Evolutionary conservation across 2,797 vertebrate species (phyloP).

Genomic region (Spizella passerina): DNA sequence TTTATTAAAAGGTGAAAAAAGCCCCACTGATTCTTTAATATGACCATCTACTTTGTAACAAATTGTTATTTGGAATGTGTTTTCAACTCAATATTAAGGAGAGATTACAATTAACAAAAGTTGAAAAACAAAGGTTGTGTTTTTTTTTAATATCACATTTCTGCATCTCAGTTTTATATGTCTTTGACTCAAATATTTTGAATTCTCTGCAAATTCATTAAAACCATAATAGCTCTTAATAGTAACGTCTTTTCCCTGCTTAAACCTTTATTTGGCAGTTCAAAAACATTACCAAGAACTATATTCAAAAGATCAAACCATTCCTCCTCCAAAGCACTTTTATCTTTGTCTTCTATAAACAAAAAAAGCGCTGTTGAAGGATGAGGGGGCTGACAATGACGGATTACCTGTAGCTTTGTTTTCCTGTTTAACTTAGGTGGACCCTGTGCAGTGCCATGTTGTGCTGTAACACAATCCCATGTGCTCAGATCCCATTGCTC

Average conservation of each 20-base stretch:
- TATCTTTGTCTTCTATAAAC: slow-evolving; percentile 51
- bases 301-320: neutral
- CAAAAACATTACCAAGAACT: neutral
- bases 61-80: neutral
- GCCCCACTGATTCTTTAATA: neutral
- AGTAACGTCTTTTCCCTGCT: neutral
- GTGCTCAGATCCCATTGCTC: neutral
- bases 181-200: neutral
- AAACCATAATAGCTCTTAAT: neutral
- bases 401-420: slow-evolving; percentile 51
- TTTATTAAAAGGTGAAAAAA: neutral
- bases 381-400: slow-evolving; percentile 59
- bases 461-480: slow-evolving; percentile 26
- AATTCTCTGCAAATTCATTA: neutral
- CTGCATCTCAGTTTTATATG: neutral
- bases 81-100: slow-evolving; percentile 21
- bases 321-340: slow-evolving; percentile 27
- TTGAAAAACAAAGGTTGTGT: neutral
- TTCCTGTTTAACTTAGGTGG: slow-evolving; percentile 54
- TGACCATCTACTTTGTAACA: neutral
- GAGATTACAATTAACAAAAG: neutral
- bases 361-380: neutral
- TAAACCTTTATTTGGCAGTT: neutral
- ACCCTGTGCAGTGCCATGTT: neutral
- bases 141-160: neutral